phyloP scores from a whole-genome alignment of 1,140 invertebrate species.

The Penaeus indicus region DNA sequence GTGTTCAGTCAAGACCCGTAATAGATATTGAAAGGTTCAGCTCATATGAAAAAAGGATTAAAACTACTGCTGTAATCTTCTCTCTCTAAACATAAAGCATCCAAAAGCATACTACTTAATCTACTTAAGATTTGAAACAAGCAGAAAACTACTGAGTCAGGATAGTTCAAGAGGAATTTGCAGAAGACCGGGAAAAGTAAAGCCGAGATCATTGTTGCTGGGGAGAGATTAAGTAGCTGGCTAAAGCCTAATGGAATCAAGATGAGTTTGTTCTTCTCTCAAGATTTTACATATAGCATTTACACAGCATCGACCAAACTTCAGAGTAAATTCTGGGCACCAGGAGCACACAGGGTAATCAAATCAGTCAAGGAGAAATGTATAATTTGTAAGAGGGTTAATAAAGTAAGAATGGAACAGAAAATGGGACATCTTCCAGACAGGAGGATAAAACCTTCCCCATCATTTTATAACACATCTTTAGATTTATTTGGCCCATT shows the following conservation, averaged over 20 bases:
- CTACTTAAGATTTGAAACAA: background rate
- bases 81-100: too few relatives aligned
- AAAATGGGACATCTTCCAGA: too few relatives aligned
- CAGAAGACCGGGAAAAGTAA: background rate
- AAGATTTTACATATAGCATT: background rate
- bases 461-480: too few relatives aligned
- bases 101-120: too few relatives aligned
- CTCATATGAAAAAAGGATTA: too few relatives aligned
- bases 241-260: slow-evolving; percentile 37
- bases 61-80: too few relatives aligned
- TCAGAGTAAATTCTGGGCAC: slow-evolving; percentile 37
- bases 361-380: slow-evolving; percentile 38
- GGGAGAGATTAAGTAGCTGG: slow-evolving; percentile 18
- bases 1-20: too few relatives aligned
- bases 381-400: slow-evolving; percentile 16
- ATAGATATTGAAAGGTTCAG: too few relatives aligned
- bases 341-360: slow-evolving; percentile 20
- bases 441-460: too few relatives aligned
- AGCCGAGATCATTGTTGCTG: slow-evolving; percentile 20
- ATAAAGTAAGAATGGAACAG: background rate
- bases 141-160: slow-evolving; percentile 17
- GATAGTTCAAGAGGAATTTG: background rate
- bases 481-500: too few relatives aligned
- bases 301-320: slow-evolving; percentile 38
- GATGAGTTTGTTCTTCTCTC: background rate